Percentiles rank a stretch among this genome's conserved stretches.
phyloP scores from a whole-genome alignment of 2,888 invertebrate species.

The Coenonympha glycerion region DNA sequence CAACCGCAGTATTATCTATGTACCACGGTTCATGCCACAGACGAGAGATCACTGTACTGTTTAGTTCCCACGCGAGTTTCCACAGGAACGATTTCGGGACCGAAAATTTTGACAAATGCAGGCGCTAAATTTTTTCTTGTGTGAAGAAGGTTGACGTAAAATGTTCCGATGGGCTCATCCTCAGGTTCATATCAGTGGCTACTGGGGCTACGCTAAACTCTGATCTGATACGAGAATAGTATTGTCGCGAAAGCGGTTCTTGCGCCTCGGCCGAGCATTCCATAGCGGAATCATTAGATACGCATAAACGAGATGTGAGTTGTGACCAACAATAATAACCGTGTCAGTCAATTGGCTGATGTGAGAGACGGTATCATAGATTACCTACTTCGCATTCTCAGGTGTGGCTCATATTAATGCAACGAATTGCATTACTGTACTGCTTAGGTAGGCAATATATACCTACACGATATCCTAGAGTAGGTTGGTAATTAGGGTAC shows the following conservation, averaged over 20 bases:
- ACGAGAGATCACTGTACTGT: too few relatives aligned
- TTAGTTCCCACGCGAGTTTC: too few relatives aligned
- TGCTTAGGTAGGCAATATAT: neutral
- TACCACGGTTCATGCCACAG: too few relatives aligned
- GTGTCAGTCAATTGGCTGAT: conserved; percentile 20
- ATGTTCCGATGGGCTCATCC: too few relatives aligned
- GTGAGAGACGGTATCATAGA: neutral
- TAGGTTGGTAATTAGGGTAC: too few relatives aligned
- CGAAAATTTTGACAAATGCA: too few relatives aligned
- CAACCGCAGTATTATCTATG: too few relatives aligned
- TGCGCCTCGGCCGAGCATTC: conserved; percentile 47
- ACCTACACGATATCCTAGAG: too few relatives aligned
- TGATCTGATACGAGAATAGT: conserved; percentile 16
- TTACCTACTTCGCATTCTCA: conserved; percentile 5
- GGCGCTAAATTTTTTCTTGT: too few relatives aligned
- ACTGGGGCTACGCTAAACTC: conserved; percentile 11
- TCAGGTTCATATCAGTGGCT: too few relatives aligned
- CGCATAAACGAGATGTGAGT: conserved; percentile 52
- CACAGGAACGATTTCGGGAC: too few relatives aligned
- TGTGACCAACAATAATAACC: conserved; percentile 32
- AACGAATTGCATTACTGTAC: neutral
- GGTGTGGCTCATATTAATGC: neutral
- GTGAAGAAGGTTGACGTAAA: too few relatives aligned
- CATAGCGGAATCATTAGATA: conserved; percentile 54
- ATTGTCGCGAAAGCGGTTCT: conserved; percentile 60